Percentiles rank a stretch among this genome's conserved stretches.
Conservation (phyloP, 2,797 vertebrate genomes). For the Arnoldichthys spilopterus region DNA sequence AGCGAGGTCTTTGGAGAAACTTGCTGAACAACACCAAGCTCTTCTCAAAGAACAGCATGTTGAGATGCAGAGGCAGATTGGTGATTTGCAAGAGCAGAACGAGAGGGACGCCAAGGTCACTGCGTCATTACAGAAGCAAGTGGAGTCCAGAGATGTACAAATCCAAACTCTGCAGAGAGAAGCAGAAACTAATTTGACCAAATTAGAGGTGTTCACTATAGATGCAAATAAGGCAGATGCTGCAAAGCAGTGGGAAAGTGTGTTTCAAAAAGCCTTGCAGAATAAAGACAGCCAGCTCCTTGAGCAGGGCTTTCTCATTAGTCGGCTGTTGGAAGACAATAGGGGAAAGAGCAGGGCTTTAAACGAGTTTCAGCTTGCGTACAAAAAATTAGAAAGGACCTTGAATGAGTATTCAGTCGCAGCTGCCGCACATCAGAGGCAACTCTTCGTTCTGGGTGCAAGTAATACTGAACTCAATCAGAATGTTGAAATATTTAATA, state of each 20-base stretch:
- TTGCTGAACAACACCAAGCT: slow-evolving; percentile 66
- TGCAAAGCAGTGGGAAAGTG: slow-evolving; percentile 75
- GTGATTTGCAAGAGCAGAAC: slow-evolving; percentile 71
- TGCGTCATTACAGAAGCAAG: slow-evolving; percentile 67
- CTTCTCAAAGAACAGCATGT: slow-evolving; percentile 70
- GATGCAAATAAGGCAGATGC: slow-evolving; percentile 73
- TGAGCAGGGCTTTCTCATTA: slow-evolving; percentile 77
- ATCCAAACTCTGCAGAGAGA: slow-evolving; percentile 77
- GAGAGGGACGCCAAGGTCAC: slow-evolving; percentile 63
- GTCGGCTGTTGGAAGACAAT: slow-evolving; percentile 77
- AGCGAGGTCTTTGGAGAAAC: slow-evolving; percentile 57
- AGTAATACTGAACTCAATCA: slow-evolving; percentile 75
- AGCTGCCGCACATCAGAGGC: slow-evolving; percentile 73
- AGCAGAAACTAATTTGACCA: slow-evolving; percentile 73
- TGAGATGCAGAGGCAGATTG: slow-evolving; percentile 69
- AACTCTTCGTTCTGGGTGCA: slow-evolving; percentile 78
- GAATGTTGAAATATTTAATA: slow-evolving; percentile 69
- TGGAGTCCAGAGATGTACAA: slow-evolving; percentile 72
- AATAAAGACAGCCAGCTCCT: slow-evolving; percentile 84
- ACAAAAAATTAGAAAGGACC: slow-evolving; percentile 72
- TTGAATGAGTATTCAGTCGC: slow-evolving; percentile 77
- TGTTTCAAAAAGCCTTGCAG: slow-evolving; percentile 79
- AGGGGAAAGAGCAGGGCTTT: slow-evolving; percentile 73
- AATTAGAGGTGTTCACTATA: slow-evolving; percentile 75
- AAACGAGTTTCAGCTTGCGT: slow-evolving; percentile 73